Percentiles rank a stretch among this genome's conserved stretches.
Evolutionary conservation across 35 echinoderm and acorn worm genomes (phyloP).

Genomic region (Patiria miniata): DNA sequence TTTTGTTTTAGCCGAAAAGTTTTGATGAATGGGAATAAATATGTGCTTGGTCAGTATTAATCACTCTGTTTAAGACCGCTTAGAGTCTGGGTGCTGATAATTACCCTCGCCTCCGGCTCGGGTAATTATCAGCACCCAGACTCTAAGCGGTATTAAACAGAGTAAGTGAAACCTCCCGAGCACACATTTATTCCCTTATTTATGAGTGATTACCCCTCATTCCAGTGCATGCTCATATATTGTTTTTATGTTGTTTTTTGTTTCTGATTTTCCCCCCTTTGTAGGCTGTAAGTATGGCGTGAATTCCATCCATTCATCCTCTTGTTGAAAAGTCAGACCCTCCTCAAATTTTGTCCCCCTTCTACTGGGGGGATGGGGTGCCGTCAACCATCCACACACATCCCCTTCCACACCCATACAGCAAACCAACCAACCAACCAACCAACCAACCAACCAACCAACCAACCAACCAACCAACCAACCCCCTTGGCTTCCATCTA

Average conservation of each 20-base stretch:
- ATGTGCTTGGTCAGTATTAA: no score
- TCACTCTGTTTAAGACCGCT: no score
- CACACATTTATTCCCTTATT: background rate
- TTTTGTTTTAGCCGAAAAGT: no score
- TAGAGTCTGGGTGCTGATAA: no score
- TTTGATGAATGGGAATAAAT: no score
- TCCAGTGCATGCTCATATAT: conserved; percentile 9
- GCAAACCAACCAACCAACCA: background rate
- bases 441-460: no score
- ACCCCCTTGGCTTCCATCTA: background rate
- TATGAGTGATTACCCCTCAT: background rate
- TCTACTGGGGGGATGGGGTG: no score
- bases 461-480: background rate
- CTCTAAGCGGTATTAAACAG: no score
- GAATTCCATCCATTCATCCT: conserved; percentile 25
- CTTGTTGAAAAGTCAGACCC: background rate
- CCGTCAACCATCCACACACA: background rate
- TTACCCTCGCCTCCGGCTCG: no score
- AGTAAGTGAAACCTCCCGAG: no score
- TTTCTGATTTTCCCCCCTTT: background rate
- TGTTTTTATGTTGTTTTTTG: background rate
- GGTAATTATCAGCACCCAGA: no score
- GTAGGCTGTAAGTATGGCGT: conserved; percentile 24
- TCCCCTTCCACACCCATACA: background rate
- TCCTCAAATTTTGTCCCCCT: background rate